A percentile compares a stretch with the other conserved stretches of the same genome.
phyloP scores from a whole-genome alignment of 2,888 invertebrate genomes.

The Isotomurus palustris region DNA sequence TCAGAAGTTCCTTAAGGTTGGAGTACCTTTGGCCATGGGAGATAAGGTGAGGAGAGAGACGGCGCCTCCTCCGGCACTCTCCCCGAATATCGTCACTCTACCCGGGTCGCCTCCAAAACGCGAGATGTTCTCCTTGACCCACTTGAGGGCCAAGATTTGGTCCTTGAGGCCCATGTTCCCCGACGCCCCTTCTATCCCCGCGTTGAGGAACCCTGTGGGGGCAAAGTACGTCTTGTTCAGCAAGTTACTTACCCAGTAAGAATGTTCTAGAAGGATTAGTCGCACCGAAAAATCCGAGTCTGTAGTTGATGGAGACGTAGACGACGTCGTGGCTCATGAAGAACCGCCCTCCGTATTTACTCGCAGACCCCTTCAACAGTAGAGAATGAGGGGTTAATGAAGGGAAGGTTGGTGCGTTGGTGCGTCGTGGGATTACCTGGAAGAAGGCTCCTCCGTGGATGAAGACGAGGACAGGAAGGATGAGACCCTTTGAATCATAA shows the following conservation, averaged over 20 bases:
- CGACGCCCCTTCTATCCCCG: conserved; percentile 7
- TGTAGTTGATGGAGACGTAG: conserved; percentile 29
- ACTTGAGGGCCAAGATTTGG: conserved; percentile 15
- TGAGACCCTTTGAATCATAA: too few species aligned
- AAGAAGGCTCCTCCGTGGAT: too few species aligned
- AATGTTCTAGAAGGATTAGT: conserved; percentile 8
- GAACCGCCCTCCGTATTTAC: neutral
- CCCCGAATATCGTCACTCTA: conserved; percentile 6
- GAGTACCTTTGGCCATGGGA: conserved; percentile 22
- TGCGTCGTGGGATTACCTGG: too few species aligned
- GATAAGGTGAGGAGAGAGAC: conserved; percentile 16
- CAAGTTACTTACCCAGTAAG: conserved; percentile 1
- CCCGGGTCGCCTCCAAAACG: neutral
- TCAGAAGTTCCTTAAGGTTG: too few species aligned
- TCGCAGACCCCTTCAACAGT: neutral
- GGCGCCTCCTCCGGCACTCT: conserved; percentile 10
- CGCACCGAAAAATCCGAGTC: conserved; percentile 27
- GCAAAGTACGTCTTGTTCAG: neutral
- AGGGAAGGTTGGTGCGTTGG: too few species aligned
- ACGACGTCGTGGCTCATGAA: conserved; percentile 17
- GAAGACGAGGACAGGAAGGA: too few species aligned
- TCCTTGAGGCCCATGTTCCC: conserved; percentile 18
- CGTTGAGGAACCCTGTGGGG: conserved; percentile 8
- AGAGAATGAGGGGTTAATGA: too few species aligned
- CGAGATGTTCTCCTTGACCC: neutral